A percentile compares a stretch with the other conserved stretches of the same genome.
Conservation (phyloP, 2,888 invertebrate genomes). For the Eupsilia transversa region DNA sequence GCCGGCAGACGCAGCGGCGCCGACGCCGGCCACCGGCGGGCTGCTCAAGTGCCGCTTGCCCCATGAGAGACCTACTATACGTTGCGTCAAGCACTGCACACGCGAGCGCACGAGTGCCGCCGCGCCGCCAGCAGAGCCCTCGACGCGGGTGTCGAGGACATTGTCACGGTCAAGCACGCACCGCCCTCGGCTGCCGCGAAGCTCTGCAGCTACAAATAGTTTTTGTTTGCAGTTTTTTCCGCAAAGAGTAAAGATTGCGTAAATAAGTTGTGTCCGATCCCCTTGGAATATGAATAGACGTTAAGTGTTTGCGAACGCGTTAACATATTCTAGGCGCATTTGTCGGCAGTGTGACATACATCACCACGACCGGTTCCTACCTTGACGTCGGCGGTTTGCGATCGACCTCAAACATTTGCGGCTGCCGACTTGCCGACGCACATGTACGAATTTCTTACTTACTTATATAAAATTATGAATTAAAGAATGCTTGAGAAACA, state of each 20-base stretch:
- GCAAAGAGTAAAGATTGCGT: conserved; percentile 29
- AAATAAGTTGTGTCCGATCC: conserved; percentile 27
- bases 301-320: conserved; percentile 4
- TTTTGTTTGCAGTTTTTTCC: conserved; percentile 39
- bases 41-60: not conserved
- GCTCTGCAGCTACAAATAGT: conserved; percentile 4
- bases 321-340: conserved; percentile 45
- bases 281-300: conserved; percentile 45
- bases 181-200: not conserved
- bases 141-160: not conserved
- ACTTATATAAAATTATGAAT: conserved; percentile 1
- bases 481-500: not conserved
- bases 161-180: not conserved
- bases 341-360: conserved; percentile 1
- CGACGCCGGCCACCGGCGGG: not conserved
- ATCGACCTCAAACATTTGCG: conserved; percentile 21
- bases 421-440: conserved; percentile 11
- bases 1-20: not conserved
- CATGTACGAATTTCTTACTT: not conserved
- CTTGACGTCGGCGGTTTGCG: conserved; percentile 8
- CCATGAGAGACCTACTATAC: not conserved
- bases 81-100: not conserved
- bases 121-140: not conserved
- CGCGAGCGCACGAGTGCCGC: not conserved
- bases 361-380: conserved; percentile 33